Evolutionary conservation across 2,113 vertebrate genomes (phyloP).

Genomic region (Piaya cayana): DNA sequence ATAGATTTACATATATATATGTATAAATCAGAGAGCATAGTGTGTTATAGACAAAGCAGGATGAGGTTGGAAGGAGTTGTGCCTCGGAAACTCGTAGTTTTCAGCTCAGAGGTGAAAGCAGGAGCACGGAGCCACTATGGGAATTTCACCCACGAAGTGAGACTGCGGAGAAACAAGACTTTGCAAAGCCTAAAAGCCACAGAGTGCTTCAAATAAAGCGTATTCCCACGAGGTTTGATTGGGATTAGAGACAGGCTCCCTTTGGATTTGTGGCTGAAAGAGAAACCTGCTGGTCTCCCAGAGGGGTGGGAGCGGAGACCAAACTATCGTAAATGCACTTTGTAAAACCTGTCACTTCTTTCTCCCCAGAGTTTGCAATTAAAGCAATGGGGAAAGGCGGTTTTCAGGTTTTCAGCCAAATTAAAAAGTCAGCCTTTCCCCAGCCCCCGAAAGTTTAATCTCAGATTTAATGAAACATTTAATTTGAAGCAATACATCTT

Average conservation of each 20-base stretch:
- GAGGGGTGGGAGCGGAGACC: background rate
- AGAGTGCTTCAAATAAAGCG: background rate
- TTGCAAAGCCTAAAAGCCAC: background rate
- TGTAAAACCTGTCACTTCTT: background rate
- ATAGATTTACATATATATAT: no score
- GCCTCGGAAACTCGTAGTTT: background rate
- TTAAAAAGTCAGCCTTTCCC: slow-evolving; percentile 38
- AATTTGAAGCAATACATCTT: slow-evolving; percentile 65
- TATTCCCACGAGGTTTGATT: background rate
- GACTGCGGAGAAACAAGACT: background rate
- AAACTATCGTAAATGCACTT: background rate
- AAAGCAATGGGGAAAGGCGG: background rate
- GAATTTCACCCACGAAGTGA: background rate
- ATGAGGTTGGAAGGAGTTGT: background rate
- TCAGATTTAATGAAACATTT: slow-evolving; percentile 70
- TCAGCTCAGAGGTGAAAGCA: background rate
- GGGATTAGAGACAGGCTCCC: background rate
- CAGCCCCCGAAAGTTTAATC: slow-evolving; percentile 60
- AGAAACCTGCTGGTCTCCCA: background rate
- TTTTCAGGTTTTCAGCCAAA: slow-evolving; percentile 43
- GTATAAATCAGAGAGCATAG: background rate
- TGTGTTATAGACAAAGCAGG: background rate
- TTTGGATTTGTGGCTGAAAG: background rate
- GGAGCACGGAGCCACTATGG: background rate
- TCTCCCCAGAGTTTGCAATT: background rate